Percentiles rank a stretch among this genome's conserved stretches.
phyloP scores from a whole-genome alignment of 2,888 invertebrate genomes.

The Troides aeacus region DNA sequence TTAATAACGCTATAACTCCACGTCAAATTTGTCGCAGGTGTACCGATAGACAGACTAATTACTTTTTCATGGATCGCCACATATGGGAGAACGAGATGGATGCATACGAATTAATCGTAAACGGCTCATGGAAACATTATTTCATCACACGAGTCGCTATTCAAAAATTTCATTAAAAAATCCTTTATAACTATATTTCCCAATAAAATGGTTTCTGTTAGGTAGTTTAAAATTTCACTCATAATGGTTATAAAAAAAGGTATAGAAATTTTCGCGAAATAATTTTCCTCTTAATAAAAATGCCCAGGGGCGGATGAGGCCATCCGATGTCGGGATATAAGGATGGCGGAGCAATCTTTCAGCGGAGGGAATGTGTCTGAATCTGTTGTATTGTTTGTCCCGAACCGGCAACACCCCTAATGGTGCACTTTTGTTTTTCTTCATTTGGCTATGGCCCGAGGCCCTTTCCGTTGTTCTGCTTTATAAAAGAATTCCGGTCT shows the following conservation, averaged over 20 bases:
- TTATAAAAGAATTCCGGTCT: constrained; percentile 50
- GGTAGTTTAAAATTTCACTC: constrained; percentile 11
- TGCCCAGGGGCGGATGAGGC: constrained; percentile 16
- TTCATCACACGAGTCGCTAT: too few species aligned
- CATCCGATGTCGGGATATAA: constrained; percentile 23
- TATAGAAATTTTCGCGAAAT: constrained; percentile 20
- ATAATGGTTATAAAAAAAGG: constrained; percentile 4
- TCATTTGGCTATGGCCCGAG: constrained; percentile 53
- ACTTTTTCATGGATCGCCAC: constrained; percentile 39
- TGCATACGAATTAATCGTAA: neutral
- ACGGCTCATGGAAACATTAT: neutral
- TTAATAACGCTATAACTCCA: constrained; percentile 65
- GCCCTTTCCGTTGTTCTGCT: constrained; percentile 43
- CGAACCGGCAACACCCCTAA: constrained; percentile 54
- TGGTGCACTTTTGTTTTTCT: constrained; percentile 66
- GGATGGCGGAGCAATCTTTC: constrained; percentile 25
- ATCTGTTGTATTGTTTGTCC: constrained; percentile 51
- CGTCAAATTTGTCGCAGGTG: constrained; percentile 59
- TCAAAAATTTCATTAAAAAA: neutral
- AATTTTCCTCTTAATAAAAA: constrained; percentile 26
- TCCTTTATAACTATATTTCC: too few species aligned
- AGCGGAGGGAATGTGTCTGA: constrained; percentile 31
- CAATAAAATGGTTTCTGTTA: neutral
- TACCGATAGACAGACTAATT: constrained; percentile 50
- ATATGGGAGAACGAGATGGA: constrained; percentile 6